These are phyloP conservation scores for Scartelaos histophorus DNA, from an alignment of 2,113 vertebrate genomes.

Conservation along the genomic window DNA sequence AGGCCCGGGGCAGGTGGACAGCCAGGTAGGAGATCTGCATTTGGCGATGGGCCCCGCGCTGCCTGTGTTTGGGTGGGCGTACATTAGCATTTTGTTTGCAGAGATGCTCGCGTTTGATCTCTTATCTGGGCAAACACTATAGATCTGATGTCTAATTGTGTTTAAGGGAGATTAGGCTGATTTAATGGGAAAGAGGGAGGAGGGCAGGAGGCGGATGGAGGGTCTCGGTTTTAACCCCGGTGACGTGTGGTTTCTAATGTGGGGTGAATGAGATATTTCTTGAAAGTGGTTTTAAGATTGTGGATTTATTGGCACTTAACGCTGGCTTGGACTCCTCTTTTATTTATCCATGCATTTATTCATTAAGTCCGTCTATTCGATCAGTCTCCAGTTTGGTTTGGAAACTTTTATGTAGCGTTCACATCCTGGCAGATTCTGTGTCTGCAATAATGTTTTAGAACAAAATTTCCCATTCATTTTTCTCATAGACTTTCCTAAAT, in stretches of 20 bases:
- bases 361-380: neutral
- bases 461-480: too few species aligned
- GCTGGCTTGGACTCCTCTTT: neutral
- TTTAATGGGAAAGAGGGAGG: constrained; percentile 23
- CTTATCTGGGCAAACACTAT: constrained; percentile 59
- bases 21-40: constrained; percentile 82
- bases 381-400: neutral
- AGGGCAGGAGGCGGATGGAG: constrained; percentile 25
- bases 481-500: too few species aligned
- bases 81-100: constrained; percentile 72
- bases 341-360: neutral
- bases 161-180: constrained; percentile 61
- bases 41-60: constrained; percentile 52
- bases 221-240: constrained; percentile 36
- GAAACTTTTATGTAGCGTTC: constrained; percentile 7
- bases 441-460: constrained; percentile 1
- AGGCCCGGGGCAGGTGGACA: constrained; percentile 63
- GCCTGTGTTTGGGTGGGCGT: constrained; percentile 47
- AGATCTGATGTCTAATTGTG: constrained; percentile 65
- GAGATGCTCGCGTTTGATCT: constrained; percentile 63
- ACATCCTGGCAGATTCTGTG: constrained; percentile 14
- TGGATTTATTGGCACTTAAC: too few species aligned
- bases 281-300: neutral
- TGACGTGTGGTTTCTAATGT: neutral
- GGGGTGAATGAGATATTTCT: neutral